These are phyloP conservation scores for Athene noctua DNA, from an alignment of 2,113 vertebrate genomes.

Conservation along the genomic window DNA sequence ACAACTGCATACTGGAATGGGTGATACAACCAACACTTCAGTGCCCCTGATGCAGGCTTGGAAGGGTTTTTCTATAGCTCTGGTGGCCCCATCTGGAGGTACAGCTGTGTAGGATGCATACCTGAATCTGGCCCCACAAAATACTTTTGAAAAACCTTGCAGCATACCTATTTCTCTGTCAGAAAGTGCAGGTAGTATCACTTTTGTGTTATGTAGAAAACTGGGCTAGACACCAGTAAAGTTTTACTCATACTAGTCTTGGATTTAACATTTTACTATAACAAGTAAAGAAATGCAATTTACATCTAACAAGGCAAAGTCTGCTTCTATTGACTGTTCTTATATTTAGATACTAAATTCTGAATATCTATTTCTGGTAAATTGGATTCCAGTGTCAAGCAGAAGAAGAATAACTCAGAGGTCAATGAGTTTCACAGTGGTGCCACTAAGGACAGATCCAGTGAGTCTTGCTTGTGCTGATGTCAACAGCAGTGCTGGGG, in stretches of 20 bases:
- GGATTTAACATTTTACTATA: neutral
- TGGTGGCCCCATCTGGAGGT: neutral
- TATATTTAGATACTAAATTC: neutral
- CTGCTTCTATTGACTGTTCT: neutral
- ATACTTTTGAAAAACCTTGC: neutral
- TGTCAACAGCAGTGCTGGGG: neutral
- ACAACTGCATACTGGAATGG: neutral
- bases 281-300: neutral
- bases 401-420: neutral
- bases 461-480: neutral
- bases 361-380: constrained; percentile 2
- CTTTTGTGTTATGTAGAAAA: neutral
- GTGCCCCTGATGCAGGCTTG: neutral
- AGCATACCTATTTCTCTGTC: neutral
- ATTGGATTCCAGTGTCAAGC: neutral
- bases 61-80: neutral
- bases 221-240: neutral
- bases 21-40: fast-evolving
- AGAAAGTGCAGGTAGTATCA: neutral
- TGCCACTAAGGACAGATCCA: neutral
- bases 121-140: neutral
- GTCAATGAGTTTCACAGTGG: neutral
- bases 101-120: neutral
- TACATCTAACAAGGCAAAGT: neutral
- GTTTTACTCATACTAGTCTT: neutral